A percentile compares a stretch with the other conserved stretches of the same genome.
These are phyloP conservation scores for Rugalucina vietnamica DNA, from an alignment of 2,888 invertebrate genomes.

Conservation along the genomic window DNA sequence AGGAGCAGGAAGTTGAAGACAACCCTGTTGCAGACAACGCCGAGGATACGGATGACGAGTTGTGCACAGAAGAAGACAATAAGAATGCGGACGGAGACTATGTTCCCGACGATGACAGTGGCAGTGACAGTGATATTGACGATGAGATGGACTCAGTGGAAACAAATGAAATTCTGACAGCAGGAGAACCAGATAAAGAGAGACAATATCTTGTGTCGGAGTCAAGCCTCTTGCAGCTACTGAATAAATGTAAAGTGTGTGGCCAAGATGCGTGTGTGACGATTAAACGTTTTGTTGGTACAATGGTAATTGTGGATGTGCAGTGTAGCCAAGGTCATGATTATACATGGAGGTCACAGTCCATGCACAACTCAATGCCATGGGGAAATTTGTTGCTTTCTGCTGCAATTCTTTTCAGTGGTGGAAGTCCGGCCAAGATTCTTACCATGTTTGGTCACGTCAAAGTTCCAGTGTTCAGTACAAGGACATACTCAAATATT, in stretches of 20 bases:
- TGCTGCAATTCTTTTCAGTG: conserved; percentile 18
- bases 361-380: background rate
- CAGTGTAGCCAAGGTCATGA: background rate
- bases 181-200: background rate
- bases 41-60: too few species aligned
- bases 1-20: too few species aligned
- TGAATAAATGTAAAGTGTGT: background rate
- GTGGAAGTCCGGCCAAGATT: background rate
- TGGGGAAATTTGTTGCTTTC: conserved; percentile 12
- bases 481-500: background rate
- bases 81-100: background rate
- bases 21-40: too few species aligned
- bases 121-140: background rate
- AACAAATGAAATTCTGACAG: background rate
- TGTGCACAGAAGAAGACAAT: background rate
- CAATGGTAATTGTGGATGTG: background rate
- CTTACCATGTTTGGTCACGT: conserved; percentile 5
- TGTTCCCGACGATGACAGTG: background rate
- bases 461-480: background rate
- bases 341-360: conserved; percentile 13
- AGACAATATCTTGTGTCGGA: conserved; percentile 9
- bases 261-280: background rate
- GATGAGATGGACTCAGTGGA: background rate
- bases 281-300: background rate
- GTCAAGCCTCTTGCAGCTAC: background rate